A percentile compares a stretch with the other conserved stretches of the same genome.
These are phyloP conservation scores for Saccostrea echinata DNA, from an alignment of 1,140 invertebrate genomes.

Conservation along the genomic window DNA sequence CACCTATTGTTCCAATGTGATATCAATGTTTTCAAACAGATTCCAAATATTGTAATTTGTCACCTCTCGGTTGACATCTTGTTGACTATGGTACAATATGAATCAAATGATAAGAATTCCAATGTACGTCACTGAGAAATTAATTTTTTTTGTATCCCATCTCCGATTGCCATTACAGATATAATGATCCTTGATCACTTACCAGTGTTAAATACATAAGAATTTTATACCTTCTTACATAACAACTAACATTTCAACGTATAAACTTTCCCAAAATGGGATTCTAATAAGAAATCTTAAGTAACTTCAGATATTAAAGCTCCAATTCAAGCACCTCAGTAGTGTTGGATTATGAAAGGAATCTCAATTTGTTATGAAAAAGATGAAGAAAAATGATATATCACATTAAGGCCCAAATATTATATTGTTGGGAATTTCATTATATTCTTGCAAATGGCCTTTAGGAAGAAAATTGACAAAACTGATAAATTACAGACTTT, in stretches of 20 bases:
- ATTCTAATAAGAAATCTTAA: background rate
- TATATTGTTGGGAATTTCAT: background rate
- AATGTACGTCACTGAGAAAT: background rate
- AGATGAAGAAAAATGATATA: background rate
- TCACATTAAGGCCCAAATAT: background rate
- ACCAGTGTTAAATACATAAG: background rate
- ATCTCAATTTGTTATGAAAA: no score
- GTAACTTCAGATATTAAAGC: background rate
- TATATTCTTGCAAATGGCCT: background rate
- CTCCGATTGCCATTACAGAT: background rate
- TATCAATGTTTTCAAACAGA: constrained; percentile 37
- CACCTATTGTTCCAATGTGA: constrained; percentile 14
- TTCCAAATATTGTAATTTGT: constrained; percentile 35
- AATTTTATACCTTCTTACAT: constrained; percentile 3
- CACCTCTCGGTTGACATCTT: background rate
- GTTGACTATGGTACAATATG: background rate
- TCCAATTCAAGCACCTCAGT: background rate
- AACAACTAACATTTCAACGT: constrained; percentile 12
- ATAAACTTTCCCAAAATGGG: background rate
- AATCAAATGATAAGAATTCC: background rate
- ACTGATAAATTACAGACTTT: no score
- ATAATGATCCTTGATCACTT: constrained; percentile 22
- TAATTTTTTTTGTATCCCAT: background rate
- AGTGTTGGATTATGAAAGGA: no score
- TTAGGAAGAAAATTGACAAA: no score